These are phyloP conservation scores for Argyrosomus japonicus DNA, from an alignment of 2,113 vertebrate genomes.

Conservation along the genomic window DNA sequence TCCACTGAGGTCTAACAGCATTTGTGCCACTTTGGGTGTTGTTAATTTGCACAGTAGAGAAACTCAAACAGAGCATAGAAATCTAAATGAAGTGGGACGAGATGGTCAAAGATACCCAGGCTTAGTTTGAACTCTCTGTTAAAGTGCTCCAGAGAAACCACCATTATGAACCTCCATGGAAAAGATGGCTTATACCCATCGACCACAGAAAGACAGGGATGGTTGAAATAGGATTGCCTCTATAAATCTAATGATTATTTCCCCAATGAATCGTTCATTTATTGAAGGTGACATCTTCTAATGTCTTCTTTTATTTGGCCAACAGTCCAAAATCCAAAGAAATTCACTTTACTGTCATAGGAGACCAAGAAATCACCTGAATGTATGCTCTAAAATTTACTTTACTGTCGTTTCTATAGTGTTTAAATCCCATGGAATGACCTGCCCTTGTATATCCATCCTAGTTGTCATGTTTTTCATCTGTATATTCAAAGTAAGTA, in stretches of 20 bases:
- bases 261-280: no score
- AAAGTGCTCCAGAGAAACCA: background rate
- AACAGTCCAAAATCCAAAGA: background rate
- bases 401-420: no score
- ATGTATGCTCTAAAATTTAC: background rate
- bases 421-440: background rate
- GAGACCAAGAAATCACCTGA: background rate
- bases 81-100: background rate
- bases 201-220: background rate
- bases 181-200: background rate
- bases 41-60: background rate
- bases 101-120: background rate
- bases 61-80: background rate
- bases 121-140: background rate
- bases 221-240: background rate
- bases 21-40: background rate
- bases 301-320: no score
- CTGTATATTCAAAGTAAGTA: no score
- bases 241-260: background rate
- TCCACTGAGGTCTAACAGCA: constrained; percentile 55
- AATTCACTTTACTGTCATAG: background rate
- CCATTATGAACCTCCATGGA: background rate
- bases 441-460: background rate
- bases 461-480: no score
- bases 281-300: no score